Percentiles rank a stretch among this genome's conserved stretches.
phyloP scores from a whole-genome alignment of 2,888 invertebrate genomes.

The Sthenelais limicola region DNA sequence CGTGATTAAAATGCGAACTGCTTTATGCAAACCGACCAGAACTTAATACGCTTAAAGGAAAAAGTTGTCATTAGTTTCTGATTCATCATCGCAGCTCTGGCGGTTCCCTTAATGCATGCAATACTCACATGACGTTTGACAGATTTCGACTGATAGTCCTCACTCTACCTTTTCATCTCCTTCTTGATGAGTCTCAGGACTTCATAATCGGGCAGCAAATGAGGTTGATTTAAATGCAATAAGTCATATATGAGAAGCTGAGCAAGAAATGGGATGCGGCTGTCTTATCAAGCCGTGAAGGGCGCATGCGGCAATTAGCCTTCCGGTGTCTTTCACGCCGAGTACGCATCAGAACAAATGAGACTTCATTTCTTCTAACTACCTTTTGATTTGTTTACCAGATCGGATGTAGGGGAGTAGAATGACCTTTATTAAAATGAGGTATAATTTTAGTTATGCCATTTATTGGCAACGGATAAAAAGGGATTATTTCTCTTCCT shows the following conservation, averaged over 20 bases:
- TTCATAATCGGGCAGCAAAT: constrained; percentile 37
- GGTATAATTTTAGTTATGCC: no score
- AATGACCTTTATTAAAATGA: no score
- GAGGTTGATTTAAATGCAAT: constrained; percentile 38
- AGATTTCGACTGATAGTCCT: constrained; percentile 32
- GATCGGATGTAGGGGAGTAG: no score
- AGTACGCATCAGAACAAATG: no score
- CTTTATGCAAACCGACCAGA: constrained; percentile 28
- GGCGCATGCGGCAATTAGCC: no score
- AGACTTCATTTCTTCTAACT: no score
- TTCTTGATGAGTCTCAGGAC: constrained; percentile 30
- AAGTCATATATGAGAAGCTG: neutral
- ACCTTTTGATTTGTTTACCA: no score
- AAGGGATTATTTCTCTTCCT: no score
- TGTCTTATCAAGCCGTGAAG: no score
- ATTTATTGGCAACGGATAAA: no score
- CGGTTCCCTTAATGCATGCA: constrained; percentile 5
- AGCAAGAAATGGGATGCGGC: neutral
- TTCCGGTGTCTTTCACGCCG: no score
- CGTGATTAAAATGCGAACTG: constrained; percentile 37
- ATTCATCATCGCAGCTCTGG: constrained; percentile 26
- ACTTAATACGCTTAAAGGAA: constrained; percentile 24
- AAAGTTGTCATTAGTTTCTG: constrained; percentile 30
- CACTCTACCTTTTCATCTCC: constrained; percentile 22
- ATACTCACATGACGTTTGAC: constrained; percentile 15